These are phyloP conservation scores for Drosophila niveifrons DNA, from an alignment of 2,888 invertebrate species.

Conservation along the genomic window DNA sequence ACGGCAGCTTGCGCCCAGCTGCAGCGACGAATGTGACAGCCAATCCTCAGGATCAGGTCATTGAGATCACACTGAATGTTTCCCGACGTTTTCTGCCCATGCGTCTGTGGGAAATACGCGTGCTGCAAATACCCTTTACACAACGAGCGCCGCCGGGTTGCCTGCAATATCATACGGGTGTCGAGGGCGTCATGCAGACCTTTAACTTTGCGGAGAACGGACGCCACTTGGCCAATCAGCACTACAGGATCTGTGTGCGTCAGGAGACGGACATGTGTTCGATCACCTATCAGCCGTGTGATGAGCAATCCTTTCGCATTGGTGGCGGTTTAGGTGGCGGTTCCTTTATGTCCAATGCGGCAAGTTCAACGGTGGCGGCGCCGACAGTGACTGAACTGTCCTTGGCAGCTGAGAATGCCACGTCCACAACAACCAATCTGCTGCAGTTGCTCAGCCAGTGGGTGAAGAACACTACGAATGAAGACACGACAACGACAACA, in stretches of 20 bases:
- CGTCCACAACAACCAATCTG: slow-evolving; percentile 17
- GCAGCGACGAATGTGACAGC: slow-evolving; percentile 40
- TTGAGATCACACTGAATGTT: slow-evolving; percentile 86
- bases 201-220: slow-evolving; percentile 94
- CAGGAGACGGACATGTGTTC: slow-evolving; percentile 90
- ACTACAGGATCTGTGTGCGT: slow-evolving; percentile 91
- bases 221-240: slow-evolving; percentile 91
- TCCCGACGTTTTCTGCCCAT: slow-evolving; percentile 88
- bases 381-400: neutral
- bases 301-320: slow-evolving; percentile 91
- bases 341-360: slow-evolving; percentile 22
- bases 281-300: slow-evolving; percentile 91
- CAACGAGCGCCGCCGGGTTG: slow-evolving; percentile 92
- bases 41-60: slow-evolving; percentile 52
- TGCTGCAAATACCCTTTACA: slow-evolving; percentile 91
- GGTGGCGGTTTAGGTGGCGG: slow-evolving; percentile 84
- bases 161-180: slow-evolving; percentile 89
- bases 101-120: slow-evolving; percentile 92
- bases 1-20: slow-evolving; percentile 68
- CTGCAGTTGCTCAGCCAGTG: slow-evolving; percentile 41
- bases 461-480: slow-evolving; percentile 29
- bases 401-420: neutral
- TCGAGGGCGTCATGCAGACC: slow-evolving; percentile 88
- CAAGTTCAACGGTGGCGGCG: neutral
- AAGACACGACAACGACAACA: slow-evolving; percentile 4